Base-by-base conservation (phyloP, 2,797 vertebrate genomes). In the Acrossocheilus fasciatus region DNA sequence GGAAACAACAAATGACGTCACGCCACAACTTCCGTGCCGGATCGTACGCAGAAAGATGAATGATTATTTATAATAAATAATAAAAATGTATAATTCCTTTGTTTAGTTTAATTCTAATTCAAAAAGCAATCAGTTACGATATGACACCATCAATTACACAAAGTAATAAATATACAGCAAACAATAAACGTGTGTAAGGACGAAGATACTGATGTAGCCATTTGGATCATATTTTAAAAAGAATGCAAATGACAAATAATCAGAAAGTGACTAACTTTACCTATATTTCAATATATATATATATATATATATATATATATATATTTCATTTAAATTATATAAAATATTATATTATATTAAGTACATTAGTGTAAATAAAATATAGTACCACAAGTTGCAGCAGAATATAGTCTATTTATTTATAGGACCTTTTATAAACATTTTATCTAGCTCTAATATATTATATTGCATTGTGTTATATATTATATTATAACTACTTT, bases 1-100 rank as follows among this genome's bases (percentile, higher is more conserved):
- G 89, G 62, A 93, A 92, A 93, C 94, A 87, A 91, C 88, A 89
- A 54, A 43, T 8, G 30, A 50, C 84, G 89, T 0, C 41, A 89
- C 34, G 30, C 34, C 70, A 30, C 43, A 30, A 62, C 85, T 88
- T 90, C 87, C 82, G 82, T 12, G 41, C 41, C 9, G 41, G 9
- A 43, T 43, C 41, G 41, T 43, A 9, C 41, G 47, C 47, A 17
- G 47, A 50, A 50, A 54, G 23, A 59, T n/a, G 57, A 59, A 59
- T 62, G 57, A 62, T 54, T 54, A 54, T 54, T 54, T 20, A 54
- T 59, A 66, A 7, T 7, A 2, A 34, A 66, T 66, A 34, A 66
- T 26, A 36, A 36, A 39, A 39, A 39, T 39, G 5, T 39, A 6
- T 6, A 45, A 69, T 69, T 10, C 1, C 34, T 2, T 4, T 47